Evolutionary conservation across 2,113 vertebrate genomes (phyloP).

Genomic region (Cettia cetti): DNA sequence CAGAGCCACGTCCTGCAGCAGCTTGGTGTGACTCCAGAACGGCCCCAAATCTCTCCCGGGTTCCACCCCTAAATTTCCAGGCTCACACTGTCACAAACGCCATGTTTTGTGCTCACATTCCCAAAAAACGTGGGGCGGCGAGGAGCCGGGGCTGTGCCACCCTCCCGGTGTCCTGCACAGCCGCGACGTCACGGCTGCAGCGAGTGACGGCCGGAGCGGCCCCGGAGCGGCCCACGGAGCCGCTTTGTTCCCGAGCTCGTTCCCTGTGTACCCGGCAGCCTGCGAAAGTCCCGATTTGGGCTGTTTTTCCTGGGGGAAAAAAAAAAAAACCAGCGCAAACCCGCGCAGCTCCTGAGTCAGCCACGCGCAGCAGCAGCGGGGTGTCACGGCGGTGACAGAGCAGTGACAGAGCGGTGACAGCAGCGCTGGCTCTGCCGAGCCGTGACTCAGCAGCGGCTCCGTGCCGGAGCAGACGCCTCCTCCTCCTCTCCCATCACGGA

Average conservation of each 20-base stretch:
- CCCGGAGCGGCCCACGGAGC: not conserved
- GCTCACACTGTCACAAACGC: rapidly evolving
- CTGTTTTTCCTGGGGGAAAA: too few species aligned
- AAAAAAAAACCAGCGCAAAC: not conserved
- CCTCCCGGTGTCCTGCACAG: not conserved
- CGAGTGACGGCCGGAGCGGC: not conserved
- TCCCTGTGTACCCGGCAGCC: rapidly evolving
- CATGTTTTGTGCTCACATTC: rapidly evolving
- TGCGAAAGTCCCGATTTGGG: not conserved
- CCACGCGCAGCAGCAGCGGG: not conserved
- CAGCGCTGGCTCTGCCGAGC: not conserved
- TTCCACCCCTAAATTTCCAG: rapidly evolving
- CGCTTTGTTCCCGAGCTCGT: rapidly evolving
- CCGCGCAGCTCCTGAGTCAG: not conserved
- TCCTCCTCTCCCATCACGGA: not conserved
- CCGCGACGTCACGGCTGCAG: not conserved
- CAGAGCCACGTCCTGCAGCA: not conserved
- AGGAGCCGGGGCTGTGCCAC: not conserved
- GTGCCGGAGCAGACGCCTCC: not conserved
- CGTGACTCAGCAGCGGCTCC: constrained; percentile 31
- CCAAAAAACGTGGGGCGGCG: not conserved
- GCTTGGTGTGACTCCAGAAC: not conserved
- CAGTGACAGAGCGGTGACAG: not conserved
- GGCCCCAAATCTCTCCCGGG: not conserved
- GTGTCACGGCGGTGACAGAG: not conserved